A percentile compares a stretch with the other conserved stretches of the same genome.
Conservation (phyloP, 2,113 vertebrate species). For the Tympanuchus pallidicinctus region DNA sequence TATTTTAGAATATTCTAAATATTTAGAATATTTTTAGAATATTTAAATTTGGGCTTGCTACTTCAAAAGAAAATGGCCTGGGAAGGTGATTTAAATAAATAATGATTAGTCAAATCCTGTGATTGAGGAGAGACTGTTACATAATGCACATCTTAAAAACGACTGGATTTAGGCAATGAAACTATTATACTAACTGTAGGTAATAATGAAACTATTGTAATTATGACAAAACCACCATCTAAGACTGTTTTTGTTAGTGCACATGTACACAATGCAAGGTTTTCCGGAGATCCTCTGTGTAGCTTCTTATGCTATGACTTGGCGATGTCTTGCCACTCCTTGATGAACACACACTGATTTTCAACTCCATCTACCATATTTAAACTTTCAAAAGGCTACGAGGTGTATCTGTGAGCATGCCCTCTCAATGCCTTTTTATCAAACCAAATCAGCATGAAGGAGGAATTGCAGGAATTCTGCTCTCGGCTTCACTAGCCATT, state of each 20-base stretch:
- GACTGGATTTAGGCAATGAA: background rate
- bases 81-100: constrained; percentile 9
- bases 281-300: background rate
- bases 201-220: background rate
- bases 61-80: constrained; percentile 21
- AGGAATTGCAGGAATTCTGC: constrained; percentile 41
- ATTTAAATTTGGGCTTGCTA: background rate
- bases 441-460: background rate
- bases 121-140: background rate
- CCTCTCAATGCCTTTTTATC: background rate
- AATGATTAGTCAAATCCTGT: background rate
- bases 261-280: fast-evolving
- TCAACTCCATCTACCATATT: background rate
- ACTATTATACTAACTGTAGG: background rate
- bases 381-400: background rate
- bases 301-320: background rate
- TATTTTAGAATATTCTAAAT: background rate
- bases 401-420: background rate
- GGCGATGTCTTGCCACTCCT: background rate
- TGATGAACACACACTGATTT: background rate
- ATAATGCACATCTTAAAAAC: background rate
- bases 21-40: no score
- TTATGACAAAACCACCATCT: background rate
- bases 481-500: background rate
- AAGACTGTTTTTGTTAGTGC: background rate